phyloP scores from a whole-genome alignment of 2,888 invertebrate genomes.

The Xestia rhomboidea region DNA sequence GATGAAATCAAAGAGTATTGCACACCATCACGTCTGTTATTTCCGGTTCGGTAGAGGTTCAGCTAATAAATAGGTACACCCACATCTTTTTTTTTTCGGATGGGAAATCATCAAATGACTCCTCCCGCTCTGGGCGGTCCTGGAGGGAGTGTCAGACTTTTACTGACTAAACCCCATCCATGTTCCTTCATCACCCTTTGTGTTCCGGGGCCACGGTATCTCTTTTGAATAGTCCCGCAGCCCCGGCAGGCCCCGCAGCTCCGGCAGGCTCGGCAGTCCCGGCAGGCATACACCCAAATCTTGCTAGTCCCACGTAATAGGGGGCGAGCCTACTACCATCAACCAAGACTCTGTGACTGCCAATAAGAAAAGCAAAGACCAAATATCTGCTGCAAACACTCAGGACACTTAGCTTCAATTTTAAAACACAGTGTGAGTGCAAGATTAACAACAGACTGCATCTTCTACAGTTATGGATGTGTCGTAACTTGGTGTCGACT shows the following conservation, averaged over 20 bases:
- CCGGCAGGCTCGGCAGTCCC: too few species aligned
- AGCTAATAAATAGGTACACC: not conserved
- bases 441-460: not conserved
- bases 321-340: not conserved
- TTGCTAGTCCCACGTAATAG: not conserved
- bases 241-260: too few species aligned
- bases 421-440: not conserved
- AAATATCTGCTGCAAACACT: not conserved
- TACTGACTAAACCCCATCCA: too few species aligned
- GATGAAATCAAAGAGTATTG: not conserved
- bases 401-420: not conserved
- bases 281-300: too few species aligned
- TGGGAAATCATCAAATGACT: too few species aligned
- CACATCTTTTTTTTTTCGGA: too few species aligned
- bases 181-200: too few species aligned
- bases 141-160: too few species aligned
- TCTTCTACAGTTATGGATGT: slow-evolving; percentile 3
- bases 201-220: too few species aligned
- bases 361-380: not conserved
- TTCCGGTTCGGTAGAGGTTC: not conserved
- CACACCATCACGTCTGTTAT: not conserved
- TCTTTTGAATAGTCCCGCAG: too few species aligned
- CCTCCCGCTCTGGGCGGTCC: too few species aligned
- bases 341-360: not conserved
- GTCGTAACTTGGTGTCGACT: not conserved